phyloP scores from a whole-genome alignment of 1,140 invertebrate genomes.

The Trichogramma pretiosum region DNA sequence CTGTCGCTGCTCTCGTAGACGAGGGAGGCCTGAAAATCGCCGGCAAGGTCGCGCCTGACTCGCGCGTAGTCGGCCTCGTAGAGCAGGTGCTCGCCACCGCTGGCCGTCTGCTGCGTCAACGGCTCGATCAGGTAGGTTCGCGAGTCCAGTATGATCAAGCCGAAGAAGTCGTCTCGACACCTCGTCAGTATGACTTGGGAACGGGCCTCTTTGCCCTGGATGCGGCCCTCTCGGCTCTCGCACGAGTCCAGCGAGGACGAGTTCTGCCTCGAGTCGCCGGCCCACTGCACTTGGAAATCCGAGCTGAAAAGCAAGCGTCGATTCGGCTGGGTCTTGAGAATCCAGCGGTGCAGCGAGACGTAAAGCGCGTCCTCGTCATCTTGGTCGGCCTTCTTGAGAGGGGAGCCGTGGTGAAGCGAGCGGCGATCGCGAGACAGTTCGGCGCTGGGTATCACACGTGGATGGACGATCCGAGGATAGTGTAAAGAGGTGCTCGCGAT shows the following conservation, averaged over 20 bases:
- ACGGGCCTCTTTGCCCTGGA: constrained; percentile 24
- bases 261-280: background rate
- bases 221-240: constrained; percentile 21
- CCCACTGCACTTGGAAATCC: constrained; percentile 17
- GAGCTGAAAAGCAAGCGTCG: constrained; percentile 19
- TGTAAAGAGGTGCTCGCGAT: background rate
- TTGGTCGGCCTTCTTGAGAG: background rate
- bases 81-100: constrained; percentile 24
- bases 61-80: constrained; percentile 18
- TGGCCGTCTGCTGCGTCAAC: constrained; percentile 23
- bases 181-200: constrained; percentile 34
- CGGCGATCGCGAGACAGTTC: constrained; percentile 13
- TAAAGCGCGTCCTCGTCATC: background rate
- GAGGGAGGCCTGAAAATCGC: constrained; percentile 1
- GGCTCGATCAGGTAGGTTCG: constrained; percentile 41
- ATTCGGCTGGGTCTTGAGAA: constrained; percentile 23
- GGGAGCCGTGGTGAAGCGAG: background rate
- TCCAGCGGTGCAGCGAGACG: constrained; percentile 29
- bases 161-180: constrained; percentile 36
- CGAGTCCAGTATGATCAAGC: constrained; percentile 31
- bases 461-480: constrained; percentile 13
- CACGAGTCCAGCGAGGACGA: constrained; percentile 13
- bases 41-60: constrained; percentile 1
- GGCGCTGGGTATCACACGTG: background rate
- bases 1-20: constrained; percentile 15